Evolutionary conservation across 2,113 vertebrate genomes (phyloP).

Genomic region (Neogobius melanostomus): DNA sequence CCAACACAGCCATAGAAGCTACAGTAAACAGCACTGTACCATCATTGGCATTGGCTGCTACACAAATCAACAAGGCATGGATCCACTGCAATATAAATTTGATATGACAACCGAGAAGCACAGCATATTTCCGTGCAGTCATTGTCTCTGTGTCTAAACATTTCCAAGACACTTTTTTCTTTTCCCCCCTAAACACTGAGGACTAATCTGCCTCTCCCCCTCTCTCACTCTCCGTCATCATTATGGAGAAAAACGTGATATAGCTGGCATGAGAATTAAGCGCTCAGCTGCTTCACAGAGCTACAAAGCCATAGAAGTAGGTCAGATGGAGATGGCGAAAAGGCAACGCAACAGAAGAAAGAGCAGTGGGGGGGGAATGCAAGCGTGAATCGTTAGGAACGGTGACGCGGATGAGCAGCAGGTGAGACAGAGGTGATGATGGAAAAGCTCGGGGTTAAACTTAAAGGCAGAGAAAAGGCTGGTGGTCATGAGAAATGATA

Average conservation of each 20-base stretch:
- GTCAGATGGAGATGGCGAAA: slow-evolving; percentile 60
- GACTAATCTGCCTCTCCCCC: slow-evolving; percentile 27
- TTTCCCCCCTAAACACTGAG: slow-evolving; percentile 26
- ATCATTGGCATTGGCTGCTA: not conserved
- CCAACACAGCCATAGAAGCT: no score
- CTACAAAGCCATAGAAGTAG: slow-evolving; percentile 59
- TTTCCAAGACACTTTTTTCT: slow-evolving; percentile 12
- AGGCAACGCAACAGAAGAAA: slow-evolving; percentile 20
- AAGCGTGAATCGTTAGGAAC: not conserved
- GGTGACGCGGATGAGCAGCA: slow-evolving; percentile 31
- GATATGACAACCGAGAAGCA: slow-evolving; percentile 13
- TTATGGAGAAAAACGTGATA: slow-evolving; percentile 67
- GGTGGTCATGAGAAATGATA: not conserved
- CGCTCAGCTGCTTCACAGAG: slow-evolving; percentile 50
- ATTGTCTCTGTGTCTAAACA: slow-evolving; percentile 14
- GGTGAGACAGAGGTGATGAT: slow-evolving; percentile 29
- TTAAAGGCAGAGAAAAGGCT: slow-evolving; percentile 4
- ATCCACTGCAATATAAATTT: not conserved
- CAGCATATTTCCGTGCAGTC: not conserved
- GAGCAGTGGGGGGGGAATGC: not conserved
- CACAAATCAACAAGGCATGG: not conserved
- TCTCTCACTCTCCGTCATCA: slow-evolving; percentile 50
- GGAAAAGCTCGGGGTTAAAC: slow-evolving; percentile 2
- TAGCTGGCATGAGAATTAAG: slow-evolving; percentile 69
- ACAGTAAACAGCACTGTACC: not conserved